Evolutionary conservation across 2,888 invertebrate species (phyloP).

Genomic region (Malthinus seriepunctatus): DNA sequence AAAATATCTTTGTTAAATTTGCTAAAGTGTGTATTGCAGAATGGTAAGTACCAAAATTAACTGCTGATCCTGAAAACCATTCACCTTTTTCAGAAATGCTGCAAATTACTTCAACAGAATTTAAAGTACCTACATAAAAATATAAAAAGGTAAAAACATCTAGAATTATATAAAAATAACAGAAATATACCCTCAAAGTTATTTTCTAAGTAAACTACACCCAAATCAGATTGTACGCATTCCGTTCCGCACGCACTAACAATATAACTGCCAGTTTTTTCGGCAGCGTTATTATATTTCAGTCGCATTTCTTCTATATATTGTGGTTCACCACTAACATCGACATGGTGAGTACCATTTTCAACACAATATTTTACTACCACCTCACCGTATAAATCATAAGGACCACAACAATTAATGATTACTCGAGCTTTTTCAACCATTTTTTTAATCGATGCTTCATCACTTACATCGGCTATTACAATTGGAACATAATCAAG

Average conservation of each 20-base stretch:
- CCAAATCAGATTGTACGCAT: conserved; percentile 90
- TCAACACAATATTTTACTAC: conserved; percentile 84
- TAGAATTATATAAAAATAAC: not conserved
- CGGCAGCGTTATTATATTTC: conserved; percentile 73
- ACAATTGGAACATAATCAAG: conserved; percentile 68
- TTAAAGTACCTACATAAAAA: conserved; percentile 64
- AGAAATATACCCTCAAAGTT: conserved; percentile 70
- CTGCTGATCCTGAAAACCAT: conserved; percentile 45
- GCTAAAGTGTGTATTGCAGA: conserved; percentile 80
- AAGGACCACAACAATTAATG: conserved; percentile 77
- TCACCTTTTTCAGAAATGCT: conserved; percentile 46
- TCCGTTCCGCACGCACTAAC: conserved; percentile 94
- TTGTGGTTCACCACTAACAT: conserved; percentile 90
- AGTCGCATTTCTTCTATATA: conserved; percentile 61
- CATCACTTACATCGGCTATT: conserved; percentile 76
- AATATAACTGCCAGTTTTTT: conserved; percentile 79
- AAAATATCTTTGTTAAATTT: conserved; percentile 61
- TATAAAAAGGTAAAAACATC: not conserved
- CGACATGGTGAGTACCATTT: conserved; percentile 82
- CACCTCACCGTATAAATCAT: conserved; percentile 82
- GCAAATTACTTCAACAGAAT: conserved; percentile 76
- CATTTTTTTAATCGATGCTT: conserved; percentile 78
- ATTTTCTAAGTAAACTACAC: conserved; percentile 74
- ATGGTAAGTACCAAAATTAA: conserved; percentile 91
- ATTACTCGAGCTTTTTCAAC: conserved; percentile 76